Conservation (phyloP, 2,888 invertebrate genomes). For the Drosophila mimetica region DNA sequence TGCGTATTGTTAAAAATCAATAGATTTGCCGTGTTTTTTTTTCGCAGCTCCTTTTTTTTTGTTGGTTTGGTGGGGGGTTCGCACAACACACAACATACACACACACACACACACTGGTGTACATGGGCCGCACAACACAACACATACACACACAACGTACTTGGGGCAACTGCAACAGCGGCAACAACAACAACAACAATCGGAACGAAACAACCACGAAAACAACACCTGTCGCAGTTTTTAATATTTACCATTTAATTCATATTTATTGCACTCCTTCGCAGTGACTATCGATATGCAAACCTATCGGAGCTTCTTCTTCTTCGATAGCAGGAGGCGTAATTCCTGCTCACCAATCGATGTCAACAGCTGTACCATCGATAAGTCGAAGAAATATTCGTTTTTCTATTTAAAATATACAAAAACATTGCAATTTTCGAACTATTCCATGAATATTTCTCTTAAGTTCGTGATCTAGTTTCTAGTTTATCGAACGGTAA, state of each 20-base stretch:
- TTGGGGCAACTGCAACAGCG: neutral
- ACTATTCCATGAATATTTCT: no score
- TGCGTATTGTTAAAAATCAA: constrained; percentile 73
- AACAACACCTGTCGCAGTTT: constrained; percentile 31
- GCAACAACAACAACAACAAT: neutral
- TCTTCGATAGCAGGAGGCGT: no score
- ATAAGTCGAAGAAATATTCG: no score
- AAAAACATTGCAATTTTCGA: no score
- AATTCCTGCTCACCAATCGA: neutral
- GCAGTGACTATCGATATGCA: no score
- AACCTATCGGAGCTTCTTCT: no score
- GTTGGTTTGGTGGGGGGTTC: constrained; percentile 1
- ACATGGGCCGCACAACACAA: neutral
- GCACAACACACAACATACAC: constrained; percentile 15
- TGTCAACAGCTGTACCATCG: neutral
- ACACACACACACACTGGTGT: neutral
- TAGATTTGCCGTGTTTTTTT: constrained; percentile 55
- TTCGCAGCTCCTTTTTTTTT: constrained; percentile 27
- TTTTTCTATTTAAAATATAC: no score
- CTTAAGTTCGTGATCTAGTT: no score
- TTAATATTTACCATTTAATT: constrained; percentile 37
- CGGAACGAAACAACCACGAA: neutral
- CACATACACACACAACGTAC: constrained; percentile 9
- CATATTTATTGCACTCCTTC: constrained; percentile 26
- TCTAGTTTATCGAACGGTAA: no score